Evolutionary conservation across 30 jellyfish, hydroid and myxozoan species (phyloP), one percentile per base, ranked within the genome.

Genomic region (Hydractinia echinata): DNA sequence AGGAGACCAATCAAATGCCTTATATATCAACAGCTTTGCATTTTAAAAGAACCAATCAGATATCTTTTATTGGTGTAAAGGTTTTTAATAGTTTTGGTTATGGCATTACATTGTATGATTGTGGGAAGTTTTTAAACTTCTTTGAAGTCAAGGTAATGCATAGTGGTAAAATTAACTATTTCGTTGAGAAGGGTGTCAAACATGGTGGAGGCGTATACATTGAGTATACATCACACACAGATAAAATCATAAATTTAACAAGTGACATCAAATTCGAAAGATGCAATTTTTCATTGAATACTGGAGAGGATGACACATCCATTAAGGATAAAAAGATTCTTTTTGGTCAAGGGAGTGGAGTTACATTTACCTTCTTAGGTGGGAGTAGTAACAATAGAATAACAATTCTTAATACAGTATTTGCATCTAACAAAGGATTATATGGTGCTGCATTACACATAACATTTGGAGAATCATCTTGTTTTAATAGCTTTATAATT

Each of bases 161-260:
- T 44, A 64, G 39, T 7, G 39, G 74, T n/a, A 64, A 44, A 44
- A 64, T 64, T 44, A 9, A n/a, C 4, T 6, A 13, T 64, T 7
- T 30, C 2, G 44, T n/a, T 7, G 39, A n/a, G 7, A n/a, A n/a
- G 74, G 74, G 74, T 7, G 10, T n/a, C 39, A 51, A 44, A 64
- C 39, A 44, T 64, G 74, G 74, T 13, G 74, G 74, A n/a, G 74
- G 74, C 39, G 19, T 64, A 13, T 64, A 64, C 39, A 6, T 64
- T 7, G 74, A 64, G 39, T 4, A 64, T 1, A 64, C 4, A 13
- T 11, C 15, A 16, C 18, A 16, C 39, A 64, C 3, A 44, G 18
- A 64, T 4, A n/a, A 0, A 64, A 30, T 30, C 44, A 30, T 30
- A 30, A 30, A 30, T 30, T 30, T 30, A 30, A 30, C 44, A 30